Conservation (phyloP, 2,113 vertebrate genomes). For the Barnardius zonarius region DNA sequence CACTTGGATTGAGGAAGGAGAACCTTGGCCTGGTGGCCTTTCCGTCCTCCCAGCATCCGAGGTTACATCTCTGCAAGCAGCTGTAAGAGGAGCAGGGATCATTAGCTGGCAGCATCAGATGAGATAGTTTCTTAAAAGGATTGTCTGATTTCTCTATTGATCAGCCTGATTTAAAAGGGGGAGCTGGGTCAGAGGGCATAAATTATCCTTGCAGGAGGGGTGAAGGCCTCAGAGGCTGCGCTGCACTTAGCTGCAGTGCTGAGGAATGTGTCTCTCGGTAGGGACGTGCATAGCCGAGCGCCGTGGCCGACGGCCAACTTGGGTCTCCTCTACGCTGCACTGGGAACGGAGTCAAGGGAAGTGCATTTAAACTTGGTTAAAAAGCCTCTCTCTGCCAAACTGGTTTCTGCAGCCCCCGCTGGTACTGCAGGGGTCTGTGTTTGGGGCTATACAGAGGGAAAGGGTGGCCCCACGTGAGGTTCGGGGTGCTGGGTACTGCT, state of each 20-base stretch:
- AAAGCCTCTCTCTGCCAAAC: neutral
- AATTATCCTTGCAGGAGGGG: constrained; percentile 63
- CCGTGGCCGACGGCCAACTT: constrained; percentile 7
- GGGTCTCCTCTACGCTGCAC: neutral
- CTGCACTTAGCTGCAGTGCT: constrained; percentile 54
- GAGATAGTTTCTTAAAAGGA: constrained; percentile 72
- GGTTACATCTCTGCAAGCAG: neutral
- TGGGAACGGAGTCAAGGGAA: constrained; percentile 42
- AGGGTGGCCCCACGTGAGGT: neutral
- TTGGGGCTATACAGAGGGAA: neutral
- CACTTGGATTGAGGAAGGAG: neutral
- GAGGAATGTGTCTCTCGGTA: constrained; percentile 35
- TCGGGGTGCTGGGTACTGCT: neutral
- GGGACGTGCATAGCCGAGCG: neutral
- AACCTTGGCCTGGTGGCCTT: neutral
- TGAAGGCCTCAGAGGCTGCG: constrained; percentile 44
- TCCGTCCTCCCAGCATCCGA: neutral
- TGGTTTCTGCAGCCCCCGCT: neutral
- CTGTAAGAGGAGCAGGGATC: constrained; percentile 40
- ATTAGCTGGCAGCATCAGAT: constrained; percentile 58
- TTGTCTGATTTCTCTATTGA: constrained; percentile 75
- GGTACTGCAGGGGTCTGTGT: neutral
- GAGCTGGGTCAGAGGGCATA: constrained; percentile 67
- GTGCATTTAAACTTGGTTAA: constrained; percentile 38
- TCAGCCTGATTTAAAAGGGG: constrained; percentile 71